phyloP scores from a whole-genome alignment of 2,113 vertebrate genomes.

The Tupaia chinensis region DNA sequence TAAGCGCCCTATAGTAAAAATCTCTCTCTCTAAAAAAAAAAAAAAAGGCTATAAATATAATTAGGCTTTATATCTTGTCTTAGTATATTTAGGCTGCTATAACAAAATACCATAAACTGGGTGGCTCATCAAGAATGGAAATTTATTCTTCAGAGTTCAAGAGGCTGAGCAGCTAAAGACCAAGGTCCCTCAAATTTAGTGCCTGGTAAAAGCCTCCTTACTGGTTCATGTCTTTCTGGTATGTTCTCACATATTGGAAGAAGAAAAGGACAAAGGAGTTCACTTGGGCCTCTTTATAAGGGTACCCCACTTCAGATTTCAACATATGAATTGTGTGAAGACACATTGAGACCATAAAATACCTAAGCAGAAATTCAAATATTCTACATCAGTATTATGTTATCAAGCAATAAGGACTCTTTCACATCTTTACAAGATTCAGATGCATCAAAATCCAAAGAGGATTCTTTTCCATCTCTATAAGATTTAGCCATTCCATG shows the following conservation, averaged over 20 bases:
- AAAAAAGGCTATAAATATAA: neutral
- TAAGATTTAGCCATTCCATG: neutral
- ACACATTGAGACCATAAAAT: neutral
- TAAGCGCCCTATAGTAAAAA: too few species aligned
- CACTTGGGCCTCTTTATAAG: neutral
- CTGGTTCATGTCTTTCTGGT: neutral
- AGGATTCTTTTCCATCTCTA: neutral
- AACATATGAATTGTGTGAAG: neutral
- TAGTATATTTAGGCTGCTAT: neutral
- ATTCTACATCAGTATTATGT: neutral
- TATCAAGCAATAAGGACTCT: neutral
- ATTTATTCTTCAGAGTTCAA: neutral
- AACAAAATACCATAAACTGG: neutral
- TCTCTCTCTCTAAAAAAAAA: too few species aligned
- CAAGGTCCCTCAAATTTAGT: neutral
- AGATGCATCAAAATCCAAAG: neutral
- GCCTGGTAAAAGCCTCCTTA: neutral
- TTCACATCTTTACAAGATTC: slow-evolving; percentile 19
- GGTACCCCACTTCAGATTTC: neutral
- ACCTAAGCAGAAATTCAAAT: neutral
- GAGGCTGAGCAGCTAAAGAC: neutral
- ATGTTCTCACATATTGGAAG: neutral
- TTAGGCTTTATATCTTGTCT: neutral
- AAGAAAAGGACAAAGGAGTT: neutral
- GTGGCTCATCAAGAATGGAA: neutral